Base-by-base conservation (phyloP, 2,113 vertebrate genomes). In the Calypte anna region DNA sequence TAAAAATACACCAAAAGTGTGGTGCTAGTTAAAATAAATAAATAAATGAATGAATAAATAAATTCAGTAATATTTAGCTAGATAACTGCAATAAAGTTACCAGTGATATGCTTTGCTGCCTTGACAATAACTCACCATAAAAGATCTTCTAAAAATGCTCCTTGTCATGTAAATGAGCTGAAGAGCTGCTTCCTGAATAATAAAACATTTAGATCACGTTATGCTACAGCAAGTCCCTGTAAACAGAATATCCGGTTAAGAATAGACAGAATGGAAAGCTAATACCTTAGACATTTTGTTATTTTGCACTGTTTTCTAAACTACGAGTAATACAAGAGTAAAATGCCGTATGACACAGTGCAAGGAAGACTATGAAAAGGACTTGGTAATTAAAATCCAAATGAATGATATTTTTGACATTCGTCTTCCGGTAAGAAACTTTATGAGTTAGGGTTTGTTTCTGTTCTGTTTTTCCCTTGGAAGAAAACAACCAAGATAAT, bases 361-460 rank as follows among this genome's bases (percentile, higher is more conserved):
- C 67, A 75, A 55, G 38, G 23, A 77, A 89, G 58, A 87, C 31
- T 44, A 93, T 84, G 64, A 54, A 85, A 90, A 93, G 44, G 28
- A 90, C 46, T 82, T 0, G 0, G 68, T 87, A 96, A 96, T 90
- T 97, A 82, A 51, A 90, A 86, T 92, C 78, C 54, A 95, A 64
- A 87, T 68, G 40, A 72, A 82, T 85, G 68, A 84, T 67, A 79
- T 58, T 77, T 95, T 76, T 95, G 87, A 86, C 89, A 96, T 76
- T 84, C 96, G 43, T 68, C 66, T 81, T 81, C 43, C 64, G 22
- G 36, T 83, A 51, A 93, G 75, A 93, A 93, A 51, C 33, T 53
- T 66, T 21, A 80, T 40, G 13, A 76, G 54, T 64, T 68, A 66
- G 14, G 0, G 24, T 75, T 51, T 33, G 16, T 2, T 70, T 83